Evolutionary conservation across 1,140 invertebrate species (phyloP), one percentile per base, ranked within the genome.

Genomic region (Macrocentrus cingulum): DNA sequence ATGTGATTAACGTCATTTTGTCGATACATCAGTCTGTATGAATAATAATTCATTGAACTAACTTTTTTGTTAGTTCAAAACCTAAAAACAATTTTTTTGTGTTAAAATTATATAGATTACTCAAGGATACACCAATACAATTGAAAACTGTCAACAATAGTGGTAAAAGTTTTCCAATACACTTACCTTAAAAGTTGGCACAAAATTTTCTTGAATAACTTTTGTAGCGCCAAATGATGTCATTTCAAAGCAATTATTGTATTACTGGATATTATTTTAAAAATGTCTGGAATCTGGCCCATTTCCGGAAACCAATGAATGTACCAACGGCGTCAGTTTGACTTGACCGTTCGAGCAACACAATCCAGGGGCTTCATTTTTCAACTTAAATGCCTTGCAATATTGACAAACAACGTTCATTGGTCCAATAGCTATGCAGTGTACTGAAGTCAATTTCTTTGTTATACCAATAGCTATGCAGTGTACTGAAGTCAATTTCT

Each of bases 101-200:
- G n/a, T 48, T 57, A n/a, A n/a, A n/a, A n/a, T n/a, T n/a, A n/a
- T n/a, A n/a, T n/a, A n/a, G n/a, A n/a, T n/a, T n/a, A n/a, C 59
- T 20, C 54, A 55, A 25, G 15, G 19, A 44, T 56, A 5, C 9
- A 19, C 19, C 20, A 29, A 34, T 25, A 32, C 32, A 51, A 6
- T 36, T 36, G 37, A 22, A 51, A 51, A 51, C 0, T 51, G 37
- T 16, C 34, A 22, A 51, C 15, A 0, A 16, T 36, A 36, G 18
- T 42, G 34, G 41, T 2, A 53, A 25, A 23, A 44, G 72, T 69
- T 62, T 54, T 78, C 62, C 80, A 77, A 4, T 82, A 82, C 13
- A 81, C 65, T 63, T 81, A 75, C 23, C 81, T 77, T 71, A 81
- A 72, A 39, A 82, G 71, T 67, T 78, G 77, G 61, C 79, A 81